Evolutionary conservation across 2,888 invertebrate genomes (phyloP), one percentile per base, ranked within the genome.

Genomic region (Deilephila porcellus): DNA sequence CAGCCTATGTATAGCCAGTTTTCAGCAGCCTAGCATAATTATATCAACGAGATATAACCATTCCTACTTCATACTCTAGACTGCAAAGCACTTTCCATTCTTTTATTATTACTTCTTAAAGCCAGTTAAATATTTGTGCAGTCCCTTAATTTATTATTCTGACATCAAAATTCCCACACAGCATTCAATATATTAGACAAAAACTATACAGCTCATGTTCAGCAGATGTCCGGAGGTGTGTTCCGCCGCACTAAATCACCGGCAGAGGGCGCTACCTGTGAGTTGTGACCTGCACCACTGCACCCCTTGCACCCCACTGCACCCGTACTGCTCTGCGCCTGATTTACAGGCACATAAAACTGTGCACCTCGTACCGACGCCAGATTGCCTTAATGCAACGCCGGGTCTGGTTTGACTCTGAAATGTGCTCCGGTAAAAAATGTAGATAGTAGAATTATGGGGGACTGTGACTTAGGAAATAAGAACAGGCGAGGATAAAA

Each of bases 321-420:
- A 19, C 37, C 37, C 64, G 56, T 1, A 8, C 37, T 32, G 4
- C 20, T 11, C n/a, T 20, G 25, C 25, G n/a, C 14, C 67, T 67
- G 67, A 67, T 67, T 67, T 67, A 67, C 67, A 17, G 67, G 25
- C 67, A 67, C 67, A 67, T 67, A 67, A 67, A 67, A 67, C 25
- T 67, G 64, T 45, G 25, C n/a, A 52, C 45, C 25, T 29, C 56
- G 17, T 52, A 67, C 52, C 45, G 25, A 45, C 67, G 45, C 67
- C 67, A 67, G 67, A 67, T 67, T 67, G 67, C 67, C 45, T 45
- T 52, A 52, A 67, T 67, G 67, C 67, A 45, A 29, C 20, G 45
- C 17, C n/a, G 6, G 19, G 25, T 25, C 45, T 45, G 25, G 25
- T 25, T 52, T 45, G 45, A 67, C 45, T 17, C 14, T 8, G 45